Base-by-base conservation (phyloP, 2,888 invertebrate genomes). In the Boloria selene region DNA sequence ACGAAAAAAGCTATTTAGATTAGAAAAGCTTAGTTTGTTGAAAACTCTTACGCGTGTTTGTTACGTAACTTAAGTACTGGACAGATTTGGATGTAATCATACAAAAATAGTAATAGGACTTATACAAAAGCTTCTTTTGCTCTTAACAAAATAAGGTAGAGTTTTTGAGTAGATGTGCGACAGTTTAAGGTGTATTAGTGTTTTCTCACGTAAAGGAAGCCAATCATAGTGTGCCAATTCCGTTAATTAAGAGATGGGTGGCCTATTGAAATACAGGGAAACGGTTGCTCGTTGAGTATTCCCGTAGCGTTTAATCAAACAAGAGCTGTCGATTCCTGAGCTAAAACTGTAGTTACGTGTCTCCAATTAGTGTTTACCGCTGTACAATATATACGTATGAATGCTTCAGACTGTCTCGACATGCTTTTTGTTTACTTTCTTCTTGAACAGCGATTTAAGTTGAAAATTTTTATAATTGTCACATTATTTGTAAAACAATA, bases 271-370 rank as follows among this genome's bases (percentile, higher is more conserved):
- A 70, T 72, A 71, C 71, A 65, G 72, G 68, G 72, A 74, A 70
- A 72, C 71, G 72, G 73, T 73, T 69, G 65, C 77, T 77, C 74
- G 72, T 78, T 80, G 71, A 68, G 77, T 83, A 83, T 83, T 84
- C 81, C 76, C 73, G 67, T 63, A 61, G 77, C 77, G 80, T 82
- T 73, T 78, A 76, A 79, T 82, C 79, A 82, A 82, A 84, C 83
- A 85, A 81, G 79, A 79, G 79, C 83, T 85, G 85, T 86, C 83
- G 84, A 86, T 85, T 83, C 76, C 78, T 74, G 72, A 73, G 78
- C 80, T 85, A 80, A 83, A 85, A 81, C 78, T 82, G 80, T 81
- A 77, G 79, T 72, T 72, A 72, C 79, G 74, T 83, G 83, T 82
- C 78, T 79, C 78, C 79, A 85, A 86, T 86, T 86, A 85, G 79